Base-by-base conservation (phyloP, 1,140 invertebrate genomes). In the Dysdera silvatica region DNA sequence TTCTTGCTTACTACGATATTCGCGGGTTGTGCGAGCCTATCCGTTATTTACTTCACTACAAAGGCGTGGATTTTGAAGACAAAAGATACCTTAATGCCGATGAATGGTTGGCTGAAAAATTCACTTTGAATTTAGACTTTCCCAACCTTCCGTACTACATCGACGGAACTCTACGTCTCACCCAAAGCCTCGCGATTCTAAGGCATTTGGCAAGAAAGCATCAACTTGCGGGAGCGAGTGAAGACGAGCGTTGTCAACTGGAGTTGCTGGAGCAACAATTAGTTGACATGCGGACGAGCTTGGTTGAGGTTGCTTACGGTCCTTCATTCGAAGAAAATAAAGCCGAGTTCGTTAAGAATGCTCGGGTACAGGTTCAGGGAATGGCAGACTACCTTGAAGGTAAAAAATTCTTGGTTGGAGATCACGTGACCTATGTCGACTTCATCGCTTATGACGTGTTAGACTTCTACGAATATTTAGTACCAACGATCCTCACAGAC, bases 161-260 rank as follows among this genome's bases (percentile, higher is more conserved):
- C n/a, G 67, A 70, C 52, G 70, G 66, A 2, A 67, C 70, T 52
- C 62, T 72, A 2, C 70, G 64, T 24, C n/a, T 71, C 12, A 70
- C 68, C 3, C 79, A 82, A 70, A 80, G 76, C 55, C 73, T 74
- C 54, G 77, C 81, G 5, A 82, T 82, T 61, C 54, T 80, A n/a
- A 72, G 77, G 14, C 76, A 81, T 68, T 71, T 82, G 55, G 80
- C 74, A 5, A 63, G 80, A 24, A 69, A 68, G 33, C 41, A 67
- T 49, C 53, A 60, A 24, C 54, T 71, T 16, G 56, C 33, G 64
- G 80, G 79, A 16, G 71, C 72, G 28, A 74, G 73, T 14, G 73
- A 74, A 48, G 72, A 75, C 37, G 80, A 81, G 54, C 69, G 70
- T 51, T 71, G 72, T 2, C 61, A 74, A 7, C 73, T 76, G 35